phyloP scores from a whole-genome alignment of 2,113 vertebrate species.

The Barnardius zonarius region DNA sequence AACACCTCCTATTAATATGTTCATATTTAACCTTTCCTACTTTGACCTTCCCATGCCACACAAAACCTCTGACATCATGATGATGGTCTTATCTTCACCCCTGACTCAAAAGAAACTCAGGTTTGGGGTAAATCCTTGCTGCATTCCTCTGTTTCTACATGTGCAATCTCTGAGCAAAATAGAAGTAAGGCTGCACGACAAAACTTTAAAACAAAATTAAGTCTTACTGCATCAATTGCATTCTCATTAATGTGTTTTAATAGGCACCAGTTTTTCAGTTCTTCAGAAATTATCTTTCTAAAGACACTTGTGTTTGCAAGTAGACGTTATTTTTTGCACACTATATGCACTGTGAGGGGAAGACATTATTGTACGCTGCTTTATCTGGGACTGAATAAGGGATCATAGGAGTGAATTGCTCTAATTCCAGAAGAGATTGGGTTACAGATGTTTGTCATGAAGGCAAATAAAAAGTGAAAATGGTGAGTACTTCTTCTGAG shows the following conservation, averaged over 20 bases:
- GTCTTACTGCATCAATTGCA: background rate
- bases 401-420: background rate
- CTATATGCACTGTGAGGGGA: background rate
- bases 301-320: conserved; percentile 4
- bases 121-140: background rate
- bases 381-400: background rate
- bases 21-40: background rate
- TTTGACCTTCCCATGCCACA: background rate
- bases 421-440: background rate
- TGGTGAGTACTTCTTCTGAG: background rate
- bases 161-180: background rate
- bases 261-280: background rate
- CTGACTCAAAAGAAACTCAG: background rate
- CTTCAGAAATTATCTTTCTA: background rate
- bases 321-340: background rate
- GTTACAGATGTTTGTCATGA: background rate
- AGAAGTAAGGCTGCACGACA: background rate
- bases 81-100: background rate
- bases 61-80: background rate
- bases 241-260: conserved; percentile 2
- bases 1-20: background rate
- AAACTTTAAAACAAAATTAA: background rate
- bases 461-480: background rate
- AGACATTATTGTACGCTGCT: background rate
- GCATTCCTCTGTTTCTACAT: background rate